Conservation (phyloP, 2,113 vertebrate species). For the Cephalopholis sonnerati region DNA sequence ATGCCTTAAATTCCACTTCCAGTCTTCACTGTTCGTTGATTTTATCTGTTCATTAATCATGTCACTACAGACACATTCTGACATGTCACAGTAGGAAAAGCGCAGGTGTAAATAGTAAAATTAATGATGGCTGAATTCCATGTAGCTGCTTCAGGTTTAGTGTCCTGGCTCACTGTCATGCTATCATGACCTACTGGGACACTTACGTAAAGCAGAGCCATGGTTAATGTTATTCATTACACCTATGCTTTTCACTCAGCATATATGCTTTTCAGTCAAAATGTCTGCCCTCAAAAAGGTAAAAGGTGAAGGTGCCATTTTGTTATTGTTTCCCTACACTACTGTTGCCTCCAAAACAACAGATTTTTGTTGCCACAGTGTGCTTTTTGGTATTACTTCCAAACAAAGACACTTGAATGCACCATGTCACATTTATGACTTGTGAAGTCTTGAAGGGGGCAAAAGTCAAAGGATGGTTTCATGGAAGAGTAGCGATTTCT, state of each 20-base stretch:
- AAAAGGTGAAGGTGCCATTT: slow-evolving; percentile 9
- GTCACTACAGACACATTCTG: background rate
- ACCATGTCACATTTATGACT: slow-evolving; percentile 32
- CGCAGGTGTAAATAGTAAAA: background rate
- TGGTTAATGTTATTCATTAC: background rate
- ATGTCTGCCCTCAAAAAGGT: background rate
- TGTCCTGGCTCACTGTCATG: background rate
- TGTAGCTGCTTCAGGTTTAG: background rate
- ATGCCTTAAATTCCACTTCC: background rate
- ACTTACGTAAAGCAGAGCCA: background rate
- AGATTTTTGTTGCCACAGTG: background rate
- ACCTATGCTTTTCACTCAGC: background rate
- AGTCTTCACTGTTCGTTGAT: background rate
- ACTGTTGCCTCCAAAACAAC: background rate
- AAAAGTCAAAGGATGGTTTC: slow-evolving; percentile 50
- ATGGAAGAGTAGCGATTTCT: slow-evolving; percentile 24
- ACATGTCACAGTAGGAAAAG: background rate
- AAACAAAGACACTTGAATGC: slow-evolving; percentile 31
- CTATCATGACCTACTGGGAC: background rate
- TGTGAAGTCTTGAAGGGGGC: slow-evolving; percentile 30
- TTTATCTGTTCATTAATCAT: background rate
- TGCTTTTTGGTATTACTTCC: slow-evolving; percentile 17
- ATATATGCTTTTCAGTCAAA: background rate
- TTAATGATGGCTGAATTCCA: background rate
- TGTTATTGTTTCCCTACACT: background rate